phyloP scores from a whole-genome alignment of 2,113 vertebrate genomes.

The Meleagris gallopavo region DNA sequence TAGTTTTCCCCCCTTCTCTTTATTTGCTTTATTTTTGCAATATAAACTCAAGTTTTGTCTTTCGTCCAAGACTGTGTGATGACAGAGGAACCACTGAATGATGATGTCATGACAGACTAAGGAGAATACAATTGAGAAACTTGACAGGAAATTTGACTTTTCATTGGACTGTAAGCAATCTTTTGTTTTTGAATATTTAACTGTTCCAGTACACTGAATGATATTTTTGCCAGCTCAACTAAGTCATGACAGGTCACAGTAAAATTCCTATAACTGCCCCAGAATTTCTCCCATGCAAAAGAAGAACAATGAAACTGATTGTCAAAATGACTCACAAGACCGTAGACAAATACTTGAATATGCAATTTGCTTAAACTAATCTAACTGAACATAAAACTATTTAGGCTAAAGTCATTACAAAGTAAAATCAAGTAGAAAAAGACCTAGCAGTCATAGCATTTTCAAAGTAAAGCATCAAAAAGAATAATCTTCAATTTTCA shows the following conservation, averaged over 20 bases:
- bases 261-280: neutral
- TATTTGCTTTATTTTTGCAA: neutral
- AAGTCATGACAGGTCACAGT: neutral
- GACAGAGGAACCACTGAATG: constrained; percentile 42
- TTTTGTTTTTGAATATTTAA: constrained; percentile 34
- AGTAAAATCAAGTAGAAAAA: neutral
- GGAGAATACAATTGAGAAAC: constrained; percentile 67
- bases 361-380: neutral
- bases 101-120: constrained; percentile 44
- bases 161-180: neutral
- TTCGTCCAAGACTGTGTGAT: constrained; percentile 27
- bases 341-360: neutral
- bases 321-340: neutral
- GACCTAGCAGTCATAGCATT: neutral
- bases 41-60: constrained; percentile 32
- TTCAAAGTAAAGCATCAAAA: neutral
- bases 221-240: constrained; percentile 1
- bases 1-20: neutral
- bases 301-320: neutral
- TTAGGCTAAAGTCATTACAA: neutral
- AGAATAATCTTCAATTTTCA: neutral
- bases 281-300: neutral
- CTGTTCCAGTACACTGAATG: neutral
- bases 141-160: constrained; percentile 63
- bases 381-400: neutral